Evolutionary conservation across 2,888 invertebrate species (phyloP), one percentile per base, ranked within the genome.

Genomic region (Ariolimax columbianus): DNA sequence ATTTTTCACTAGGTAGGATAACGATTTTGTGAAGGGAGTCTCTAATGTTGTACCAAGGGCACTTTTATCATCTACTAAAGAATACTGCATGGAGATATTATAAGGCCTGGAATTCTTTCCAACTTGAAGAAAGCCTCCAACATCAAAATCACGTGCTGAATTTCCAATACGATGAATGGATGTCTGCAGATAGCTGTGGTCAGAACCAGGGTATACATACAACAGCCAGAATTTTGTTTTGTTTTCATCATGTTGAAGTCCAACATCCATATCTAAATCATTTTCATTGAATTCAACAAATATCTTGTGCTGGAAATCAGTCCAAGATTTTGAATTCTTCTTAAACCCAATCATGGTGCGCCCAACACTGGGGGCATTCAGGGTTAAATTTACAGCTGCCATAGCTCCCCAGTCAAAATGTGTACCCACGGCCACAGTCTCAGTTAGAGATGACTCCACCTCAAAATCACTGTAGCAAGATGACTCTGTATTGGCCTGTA

Each of bases 21-120:
- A 36, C 43, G 82, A 72, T 40, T 87, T 66, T 33, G 87, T 84
- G 66, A 82, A 77, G 9, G 87, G 87, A 23, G 84, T 84, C 40
- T 84, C 84, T 26, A 87, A 70, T 33, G 86, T 86, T 33, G 86
- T 84, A 17, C 84, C 80, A 30, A 87, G 51, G n/a, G 82, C 86
- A 19, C 70, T 51, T 55, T 79, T 84, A 43, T 66, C 63, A 23
- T 59, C 38, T 7, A 77, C 59, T 40, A 82, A 75, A 19, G 73
- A 19, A 38, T 78, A 84, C 70, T 79, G 79, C 59, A 84, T 43
- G 1, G 86, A 86, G 7, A 83, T 47, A 78, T 87, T 86, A 51
- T 80, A 87, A 6, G 87, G 87, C 36, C 55, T 80, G 9, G 84
- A 72, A 43, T 79, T 51, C 30, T 68, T 85, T 38, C 85, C 85